phyloP scores from a whole-genome alignment of 2,888 invertebrate species.

The Machimus atricapillus region DNA sequence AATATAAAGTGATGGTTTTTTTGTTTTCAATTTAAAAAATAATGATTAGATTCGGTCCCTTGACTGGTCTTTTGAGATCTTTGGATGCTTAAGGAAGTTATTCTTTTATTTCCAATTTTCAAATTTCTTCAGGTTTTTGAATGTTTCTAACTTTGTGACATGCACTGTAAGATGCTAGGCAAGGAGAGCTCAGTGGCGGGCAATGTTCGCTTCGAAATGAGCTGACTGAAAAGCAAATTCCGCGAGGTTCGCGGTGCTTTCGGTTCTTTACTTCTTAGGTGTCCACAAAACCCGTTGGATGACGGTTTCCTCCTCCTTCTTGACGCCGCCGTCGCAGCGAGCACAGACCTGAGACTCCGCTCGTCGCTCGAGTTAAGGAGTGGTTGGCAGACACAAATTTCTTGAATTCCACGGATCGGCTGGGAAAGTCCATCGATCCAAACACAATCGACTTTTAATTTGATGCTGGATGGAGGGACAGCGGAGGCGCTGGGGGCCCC shows the following conservation, averaged over 20 bases:
- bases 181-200: background rate
- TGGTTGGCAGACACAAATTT: slow-evolving; percentile 19
- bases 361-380: background rate
- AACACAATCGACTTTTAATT: slow-evolving; percentile 19
- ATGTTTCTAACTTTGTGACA: background rate
- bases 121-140: background rate
- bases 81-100: background rate
- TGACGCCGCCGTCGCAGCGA: background rate
- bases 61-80: too few species aligned
- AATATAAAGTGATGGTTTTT: too few species aligned
- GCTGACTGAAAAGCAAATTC: background rate
- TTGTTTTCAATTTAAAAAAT: too few species aligned
- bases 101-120: background rate
- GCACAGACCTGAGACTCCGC: background rate
- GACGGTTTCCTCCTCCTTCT: background rate
- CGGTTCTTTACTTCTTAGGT: background rate
- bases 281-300: background rate
- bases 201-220: background rate
- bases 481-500: background rate
- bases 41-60: too few species aligned
- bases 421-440: slow-evolving; percentile 27
- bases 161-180: background rate
- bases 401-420: slow-evolving; percentile 7
- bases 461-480: background rate
- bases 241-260: background rate